Conservation (phyloP, 2,888 invertebrate genomes). For the Hypena proboscidalis region DNA sequence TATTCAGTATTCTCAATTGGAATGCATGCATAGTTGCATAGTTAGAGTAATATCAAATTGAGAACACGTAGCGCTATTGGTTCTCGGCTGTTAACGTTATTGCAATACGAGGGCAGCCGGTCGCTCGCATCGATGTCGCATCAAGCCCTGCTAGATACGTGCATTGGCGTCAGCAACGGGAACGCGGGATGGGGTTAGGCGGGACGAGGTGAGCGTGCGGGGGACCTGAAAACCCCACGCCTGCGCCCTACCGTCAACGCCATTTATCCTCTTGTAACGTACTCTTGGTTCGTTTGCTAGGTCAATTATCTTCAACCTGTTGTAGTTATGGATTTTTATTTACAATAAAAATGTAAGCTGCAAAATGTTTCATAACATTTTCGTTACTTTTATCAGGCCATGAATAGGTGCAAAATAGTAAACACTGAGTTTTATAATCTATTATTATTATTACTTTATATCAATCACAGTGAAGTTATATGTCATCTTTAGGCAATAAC, state of each 20-base stretch:
- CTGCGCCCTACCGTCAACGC: conserved; percentile 64
- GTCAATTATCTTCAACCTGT: conserved; percentile 68
- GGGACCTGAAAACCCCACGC: conserved; percentile 63
- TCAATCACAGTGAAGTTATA: too few species aligned
- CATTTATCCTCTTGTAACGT: conserved; percentile 71
- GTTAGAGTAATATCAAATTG: conserved; percentile 49
- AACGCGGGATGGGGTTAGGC: conserved; percentile 54
- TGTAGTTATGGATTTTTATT: conserved; percentile 15
- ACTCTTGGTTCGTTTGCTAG: conserved; percentile 71
- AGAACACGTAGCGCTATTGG: conserved; percentile 53
- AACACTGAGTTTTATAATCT: too few species aligned
- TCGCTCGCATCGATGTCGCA: conserved; percentile 61
- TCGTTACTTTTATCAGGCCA: too few species aligned
- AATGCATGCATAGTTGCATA: too few species aligned
- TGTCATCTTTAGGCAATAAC: too few species aligned
- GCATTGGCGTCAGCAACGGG: conserved; percentile 52
- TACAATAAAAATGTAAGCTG: background rate
- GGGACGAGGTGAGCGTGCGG: conserved; percentile 65
- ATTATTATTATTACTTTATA: too few species aligned
- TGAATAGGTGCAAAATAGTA: too few species aligned
- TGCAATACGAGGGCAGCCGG: conserved; percentile 47
- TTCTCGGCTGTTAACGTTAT: conserved; percentile 51
- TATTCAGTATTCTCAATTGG: too few species aligned
- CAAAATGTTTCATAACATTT: too few species aligned
- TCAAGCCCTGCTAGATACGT: conserved; percentile 56